Evolutionary conservation across 2,113 vertebrate species (phyloP), one percentile per base, ranked within the genome.

Genomic region (Leptosomus discolor): DNA sequence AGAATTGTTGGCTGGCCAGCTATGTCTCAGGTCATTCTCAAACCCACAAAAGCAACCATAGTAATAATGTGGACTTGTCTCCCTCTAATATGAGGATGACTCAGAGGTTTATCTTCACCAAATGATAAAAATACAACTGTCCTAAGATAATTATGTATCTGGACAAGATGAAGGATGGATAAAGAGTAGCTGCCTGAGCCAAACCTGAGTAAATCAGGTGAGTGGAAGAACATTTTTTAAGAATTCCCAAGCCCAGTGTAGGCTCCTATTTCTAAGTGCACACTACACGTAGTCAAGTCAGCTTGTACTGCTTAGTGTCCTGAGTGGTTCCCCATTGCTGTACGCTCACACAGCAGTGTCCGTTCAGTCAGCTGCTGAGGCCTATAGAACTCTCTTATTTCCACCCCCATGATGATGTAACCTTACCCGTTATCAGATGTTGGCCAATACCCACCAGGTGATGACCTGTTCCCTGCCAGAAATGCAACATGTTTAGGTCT

Each of bases 401-500:
- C 23, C 48, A 63, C 0, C 4, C 8, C 29, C 29, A 64, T 1
- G 7, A 12, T 26, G 37, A 51, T 58, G n/a, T 45, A 29, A 60
- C 57, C 29, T 80, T 22, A 29, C 6, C 17, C 30, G 51, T 45
- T 32, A 34, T 50, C 61, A 86, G 57, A 29, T n/a, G 19, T 2
- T 73, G 53, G 26, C 36, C 3, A 1, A 50, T 11, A 13, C 19
- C 37, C 8, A 63, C 8, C 30, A 60, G 14, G 11, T 1, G 0
- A 30, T 71, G 18, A 34, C 24, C 70, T 75, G 41, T 4, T 27
- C 15, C 20, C 36, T 65, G n/a, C 30, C n/a, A 79, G 17, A 3
- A 7, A 27, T 7, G 23, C 19, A 64, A 48, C 17, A 16, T 2
- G 0, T 29, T 60, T 39, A 27, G 15, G 5, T 41, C 58, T 30